A percentile compares a stretch with the other conserved stretches of the same genome.
phyloP scores from a whole-genome alignment of 1,140 invertebrate genomes.

The Neodiprion virginianus region DNA sequence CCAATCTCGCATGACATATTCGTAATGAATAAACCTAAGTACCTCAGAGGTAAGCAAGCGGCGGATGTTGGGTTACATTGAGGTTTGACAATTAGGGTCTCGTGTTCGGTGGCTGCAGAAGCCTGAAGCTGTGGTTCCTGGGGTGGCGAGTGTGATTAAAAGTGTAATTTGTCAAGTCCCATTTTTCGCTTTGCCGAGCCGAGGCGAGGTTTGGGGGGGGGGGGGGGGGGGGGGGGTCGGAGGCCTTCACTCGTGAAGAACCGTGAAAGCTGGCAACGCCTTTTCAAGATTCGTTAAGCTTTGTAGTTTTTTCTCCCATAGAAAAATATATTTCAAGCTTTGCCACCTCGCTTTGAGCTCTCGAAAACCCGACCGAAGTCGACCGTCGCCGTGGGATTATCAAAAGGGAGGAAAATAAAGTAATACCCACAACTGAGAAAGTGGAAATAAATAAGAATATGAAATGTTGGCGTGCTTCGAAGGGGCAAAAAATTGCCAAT shows the following conservation, averaged over 20 bases:
- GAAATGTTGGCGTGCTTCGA: too few relatives aligned
- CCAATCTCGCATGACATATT: too few relatives aligned
- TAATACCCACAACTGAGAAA: too few relatives aligned
- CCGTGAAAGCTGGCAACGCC: neutral
- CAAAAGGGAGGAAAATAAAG: slow-evolving; percentile 23
- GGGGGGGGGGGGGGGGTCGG: neutral
- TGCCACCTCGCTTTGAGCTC: slow-evolving; percentile 25
- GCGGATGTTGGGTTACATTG: too few relatives aligned
- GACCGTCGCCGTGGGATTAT: slow-evolving; percentile 27
- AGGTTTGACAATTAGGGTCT: too few relatives aligned
- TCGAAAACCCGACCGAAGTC: slow-evolving; percentile 28
- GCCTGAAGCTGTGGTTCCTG: too few relatives aligned
- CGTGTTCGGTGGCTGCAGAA: too few relatives aligned
- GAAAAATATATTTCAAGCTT: slow-evolving; percentile 33
- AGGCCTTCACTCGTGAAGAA: neutral
- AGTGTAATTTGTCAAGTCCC: neutral
- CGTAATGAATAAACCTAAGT: too few relatives aligned
- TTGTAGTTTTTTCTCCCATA: slow-evolving; percentile 15
- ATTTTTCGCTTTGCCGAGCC: neutral
- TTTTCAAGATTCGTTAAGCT: slow-evolving; percentile 25
- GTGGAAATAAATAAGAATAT: too few relatives aligned
- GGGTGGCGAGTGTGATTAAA: neutral
- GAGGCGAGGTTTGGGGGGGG: neutral
- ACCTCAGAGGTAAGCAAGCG: too few relatives aligned
- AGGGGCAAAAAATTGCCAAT: too few relatives aligned